phyloP scores from a whole-genome alignment of 1,140 invertebrate species.

The Pemphigus obesinymphae region DNA sequence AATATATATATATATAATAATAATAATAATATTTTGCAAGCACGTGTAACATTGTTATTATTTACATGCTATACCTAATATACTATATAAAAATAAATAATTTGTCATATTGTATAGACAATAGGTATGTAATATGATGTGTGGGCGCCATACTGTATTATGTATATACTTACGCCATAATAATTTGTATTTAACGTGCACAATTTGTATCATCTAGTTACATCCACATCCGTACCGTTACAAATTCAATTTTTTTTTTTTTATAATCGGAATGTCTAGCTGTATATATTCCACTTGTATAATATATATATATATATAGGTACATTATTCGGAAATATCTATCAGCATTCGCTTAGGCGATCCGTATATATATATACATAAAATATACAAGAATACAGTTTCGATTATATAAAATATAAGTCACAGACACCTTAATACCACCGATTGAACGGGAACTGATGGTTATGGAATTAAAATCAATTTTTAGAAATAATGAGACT shows the following conservation, averaged over 20 bases:
- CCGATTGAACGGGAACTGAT: not conserved
- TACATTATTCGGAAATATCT: not conserved
- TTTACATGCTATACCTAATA: not conserved
- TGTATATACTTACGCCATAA: not conserved
- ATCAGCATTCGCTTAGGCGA: not conserved
- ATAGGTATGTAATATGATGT: too few relatives aligned
- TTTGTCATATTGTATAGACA: too few relatives aligned
- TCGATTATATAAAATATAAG: not conserved
- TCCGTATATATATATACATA: not conserved
- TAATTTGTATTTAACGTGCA: not conserved
- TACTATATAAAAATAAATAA: not conserved
- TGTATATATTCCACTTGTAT: too few relatives aligned
- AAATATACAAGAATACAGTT: not conserved
- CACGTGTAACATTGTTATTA: not conserved
- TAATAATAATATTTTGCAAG: not conserved
- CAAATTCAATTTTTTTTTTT: not conserved
- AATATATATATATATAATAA: too few relatives aligned
- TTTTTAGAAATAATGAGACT: slow-evolving; percentile 18
- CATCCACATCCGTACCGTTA: not conserved
- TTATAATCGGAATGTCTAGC: too few relatives aligned
- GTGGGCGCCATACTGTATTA: too few relatives aligned
- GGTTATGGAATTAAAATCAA: slow-evolving; percentile 16
- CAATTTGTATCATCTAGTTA: not conserved
- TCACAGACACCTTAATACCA: not conserved
- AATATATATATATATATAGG: not conserved